Evolutionary conservation across 2,113 vertebrate genomes (phyloP), one percentile per base, ranked within the genome.

Genomic region (Tachysurus vachellii): DNA sequence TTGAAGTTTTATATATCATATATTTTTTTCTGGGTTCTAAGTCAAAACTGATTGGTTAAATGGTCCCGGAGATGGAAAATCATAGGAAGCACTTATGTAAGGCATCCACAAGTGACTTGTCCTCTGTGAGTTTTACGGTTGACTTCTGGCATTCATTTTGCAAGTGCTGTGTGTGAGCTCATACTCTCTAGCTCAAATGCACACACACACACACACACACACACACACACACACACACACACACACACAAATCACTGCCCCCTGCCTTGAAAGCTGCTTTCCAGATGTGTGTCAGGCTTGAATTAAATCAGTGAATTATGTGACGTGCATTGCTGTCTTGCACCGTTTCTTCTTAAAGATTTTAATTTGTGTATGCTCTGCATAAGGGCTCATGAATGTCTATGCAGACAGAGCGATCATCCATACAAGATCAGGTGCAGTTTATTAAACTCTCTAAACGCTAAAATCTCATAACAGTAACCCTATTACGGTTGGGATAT

Each of bases 221-320:
- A 42, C 31, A 19, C 31, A 16, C 64, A 68, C 64, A 68, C 53
- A 23, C 31, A 57, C 64, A 68, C 53, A 23, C 31, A 57, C 9
- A 36, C 10, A 54, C 54, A 13, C 36, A 76, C 71, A 79, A 19
- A 64, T 83, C 70, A 85, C 28, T 85, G 31, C 53, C 68, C 88
- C 66, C 64, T 14, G 61, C 68, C 28, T 54, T 86, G 64, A 42
- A 87, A 88, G 85, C 87, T 89, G 90, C 70, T 26, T 62, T 87
- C 88, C 90, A 91, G 88, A 91, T 91, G 87, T 91, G 82, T 68
- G 87, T 86, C 77, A 81, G 14, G 19, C 31, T 71, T 59, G 44
- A 73, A 86, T 82, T 42, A 87, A 89, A 84, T 77, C 79, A 80
- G 86, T 91, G 80, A 89, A 79, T 91, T 76, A 88, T 84, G 82